These are phyloP conservation scores for Mesaphorura yosii DNA, from an alignment of 1,140 invertebrate species.

Conservation along the genomic window DNA sequence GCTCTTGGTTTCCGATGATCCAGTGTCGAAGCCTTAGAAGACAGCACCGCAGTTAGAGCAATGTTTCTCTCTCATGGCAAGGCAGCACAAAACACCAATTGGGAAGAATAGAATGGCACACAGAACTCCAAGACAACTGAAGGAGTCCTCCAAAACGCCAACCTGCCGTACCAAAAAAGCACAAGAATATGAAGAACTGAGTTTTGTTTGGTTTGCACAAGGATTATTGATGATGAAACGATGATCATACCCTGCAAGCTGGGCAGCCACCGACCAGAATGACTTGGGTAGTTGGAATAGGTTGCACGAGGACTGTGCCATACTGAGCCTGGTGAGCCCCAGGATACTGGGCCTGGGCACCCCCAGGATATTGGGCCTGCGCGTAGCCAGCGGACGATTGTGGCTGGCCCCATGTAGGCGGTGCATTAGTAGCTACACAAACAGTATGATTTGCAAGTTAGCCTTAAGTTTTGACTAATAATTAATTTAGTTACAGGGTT, in stretches of 20 bases:
- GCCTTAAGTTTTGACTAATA: neutral
- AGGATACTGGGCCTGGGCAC: neutral
- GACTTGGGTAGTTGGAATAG: slow-evolving; percentile 44
- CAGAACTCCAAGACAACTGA: slow-evolving; percentile 62
- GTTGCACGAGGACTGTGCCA: slow-evolving; percentile 13
- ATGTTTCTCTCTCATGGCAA: slow-evolving; percentile 60
- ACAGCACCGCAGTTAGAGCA: slow-evolving; percentile 74
- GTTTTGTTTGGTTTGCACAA: neutral
- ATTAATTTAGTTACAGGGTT: neutral
- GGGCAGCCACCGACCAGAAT: slow-evolving; percentile 68
- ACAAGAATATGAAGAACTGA: neutral
- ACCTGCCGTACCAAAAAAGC: slow-evolving; percentile 39
- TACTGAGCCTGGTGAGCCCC: neutral
- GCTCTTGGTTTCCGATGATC: neutral
- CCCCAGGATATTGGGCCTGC: neutral
- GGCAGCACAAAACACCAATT: slow-evolving; percentile 66
- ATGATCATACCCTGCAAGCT: slow-evolving; percentile 54
- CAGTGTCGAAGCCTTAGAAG: slow-evolving; percentile 39
- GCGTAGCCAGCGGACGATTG: neutral
- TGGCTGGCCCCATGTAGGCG: neutral
- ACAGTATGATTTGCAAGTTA: neutral
- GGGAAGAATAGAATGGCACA: slow-evolving; percentile 80
- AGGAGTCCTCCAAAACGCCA: slow-evolving; percentile 71
- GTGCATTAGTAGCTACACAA: neutral
- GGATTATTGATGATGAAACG: neutral